Evolutionary conservation across 53 echinoderm and acorn worm genomes (phyloP), one percentile per base, ranked within the genome.

Genomic region (Arbacia lixula): DNA sequence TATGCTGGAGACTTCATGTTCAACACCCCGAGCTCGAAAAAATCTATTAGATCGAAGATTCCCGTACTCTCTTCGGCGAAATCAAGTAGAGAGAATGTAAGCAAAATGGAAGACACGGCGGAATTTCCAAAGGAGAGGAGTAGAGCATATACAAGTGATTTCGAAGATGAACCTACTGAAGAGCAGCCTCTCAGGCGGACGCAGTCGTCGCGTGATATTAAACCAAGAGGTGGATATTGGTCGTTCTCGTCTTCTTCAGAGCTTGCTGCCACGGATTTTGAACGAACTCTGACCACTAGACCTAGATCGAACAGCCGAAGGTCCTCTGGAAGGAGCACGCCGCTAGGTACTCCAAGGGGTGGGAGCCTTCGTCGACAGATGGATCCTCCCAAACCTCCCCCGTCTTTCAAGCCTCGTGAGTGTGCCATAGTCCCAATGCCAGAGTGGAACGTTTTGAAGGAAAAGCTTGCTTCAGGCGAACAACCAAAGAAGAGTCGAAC

Each of bases 341-440:
- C 72, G 12, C 6, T 30, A 16, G 72, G 43, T 29, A 72, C 72
- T 9, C 74, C 74, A 53, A 74, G 54, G 33, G 31, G 34, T 21
- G 53, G 53, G 19, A 53, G 31, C 32, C 74, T 74, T 2, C 29
- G 54, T 26, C 43, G 53, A 53, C 51, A 74, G 9, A 11, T 32
- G 9, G 33, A 42, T 29, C 53, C 19, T 19, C 27, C 77, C 11
- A 77, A 77, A 26, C 34, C 77, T 57, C 60, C 36, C 19, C 77
- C 77, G 1, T 34, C 77, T 29, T 77, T 77, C 60, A 77, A 60
- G 58, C 40, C 77, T 56, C 77, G 77, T 37, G 77, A 77, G 39
- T 77, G 77, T 77, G 77, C 77, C 25, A 34, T 77, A 2, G 77
- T 77, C 36, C 77, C 77, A 14, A 36, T 77, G n/a, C 60, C 77